Evolutionary conservation across 2,113 vertebrate species (phyloP), one percentile per base, ranked within the genome.

Genomic region (Sciurus niger): DNA sequence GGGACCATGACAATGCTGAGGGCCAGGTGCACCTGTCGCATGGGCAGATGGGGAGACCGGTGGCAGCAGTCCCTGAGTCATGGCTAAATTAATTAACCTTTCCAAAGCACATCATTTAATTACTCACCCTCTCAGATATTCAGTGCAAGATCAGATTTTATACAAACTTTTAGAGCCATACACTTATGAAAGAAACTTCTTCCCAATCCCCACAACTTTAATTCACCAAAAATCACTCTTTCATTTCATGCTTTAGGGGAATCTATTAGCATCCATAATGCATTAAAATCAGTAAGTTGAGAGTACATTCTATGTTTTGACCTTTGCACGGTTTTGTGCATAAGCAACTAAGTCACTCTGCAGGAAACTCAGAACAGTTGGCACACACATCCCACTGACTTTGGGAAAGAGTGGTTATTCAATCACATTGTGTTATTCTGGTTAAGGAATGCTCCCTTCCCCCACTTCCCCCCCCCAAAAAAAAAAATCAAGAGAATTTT

Each of bases 11-110:
- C 95, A 96, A 97, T 95, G 84, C 80, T 1, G 1, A 96, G 72
- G 34, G 95, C 93, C 98, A 96, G 93, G 96, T 94, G 92, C 24
- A 82, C 96, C 97, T 96, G 97, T 95, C 72, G 20, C 83, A 43
- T 46, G 34, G 83, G 96, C 98, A 98, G 98, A 98, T 98, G 98
- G 98, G 73, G 77, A 96, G 60, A 97, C 90, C n/a, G 22, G 96
- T 88, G 93, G 95, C 96, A 60, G 96, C 94, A 93, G 92, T 70
- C 77, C 55, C 90, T 82, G 68, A 96, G 73, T 95, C 96, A 95
- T 84, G 93, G 94, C 48, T 97, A 98, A 97, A 96, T 96, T 97
- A 98, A 98, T 98, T 97, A 98, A 89, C 77, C 84, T 96, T 95
- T 92, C 86, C 76, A 90, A 96, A 92, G 92, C 68, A 94, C 46